A percentile compares a stretch with the other conserved stretches of the same genome.
These are phyloP conservation scores for Drosophila meridiana DNA, from an alignment of 2,888 invertebrate species.

Conservation along the genomic window DNA sequence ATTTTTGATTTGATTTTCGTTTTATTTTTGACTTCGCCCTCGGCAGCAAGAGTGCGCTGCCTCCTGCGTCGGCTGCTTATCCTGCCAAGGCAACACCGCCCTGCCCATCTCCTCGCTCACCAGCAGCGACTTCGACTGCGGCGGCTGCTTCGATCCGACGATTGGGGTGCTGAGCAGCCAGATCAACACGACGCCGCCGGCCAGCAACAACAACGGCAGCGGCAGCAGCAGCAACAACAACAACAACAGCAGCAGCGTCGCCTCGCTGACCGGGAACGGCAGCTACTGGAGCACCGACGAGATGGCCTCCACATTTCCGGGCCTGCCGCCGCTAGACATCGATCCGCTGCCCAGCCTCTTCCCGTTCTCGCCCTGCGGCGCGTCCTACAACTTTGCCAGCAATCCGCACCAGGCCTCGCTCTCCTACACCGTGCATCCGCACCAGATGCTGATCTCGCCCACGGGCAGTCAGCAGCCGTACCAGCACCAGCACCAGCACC, in stretches of 20 bases:
- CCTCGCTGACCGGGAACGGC: slow-evolving; percentile 73
- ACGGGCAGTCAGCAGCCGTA: slow-evolving; percentile 68
- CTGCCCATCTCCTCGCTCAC: slow-evolving; percentile 84
- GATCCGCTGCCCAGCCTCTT: slow-evolving; percentile 95
- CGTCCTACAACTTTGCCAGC: slow-evolving; percentile 88
- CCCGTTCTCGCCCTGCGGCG: slow-evolving; percentile 93
- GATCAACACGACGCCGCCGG: slow-evolving; percentile 75
- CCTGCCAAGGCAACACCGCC: slow-evolving; percentile 85
- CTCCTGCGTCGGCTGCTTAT: slow-evolving; percentile 85
- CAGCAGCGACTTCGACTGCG: slow-evolving; percentile 85
- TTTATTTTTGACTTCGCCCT: background rate
- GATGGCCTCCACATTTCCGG: slow-evolving; percentile 94
- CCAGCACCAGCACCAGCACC: slow-evolving; percentile 1
- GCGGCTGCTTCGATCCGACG: slow-evolving; percentile 84
- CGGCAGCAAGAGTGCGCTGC: slow-evolving; percentile 85
- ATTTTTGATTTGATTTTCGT: background rate
- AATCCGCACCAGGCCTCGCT: slow-evolving; percentile 86
- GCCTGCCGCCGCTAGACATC: slow-evolving; percentile 91
- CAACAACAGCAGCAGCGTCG: slow-evolving; percentile 55
- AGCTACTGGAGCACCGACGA: slow-evolving; percentile 88
- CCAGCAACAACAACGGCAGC: slow-evolving; percentile 34
- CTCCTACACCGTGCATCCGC: slow-evolving; percentile 86
- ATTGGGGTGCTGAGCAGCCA: slow-evolving; percentile 77
- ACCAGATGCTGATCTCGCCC: slow-evolving; percentile 89
- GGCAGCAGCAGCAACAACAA: slow-evolving; percentile 17